Base-by-base conservation (phyloP, 2,888 invertebrate genomes). In the Agrotis puta region DNA sequence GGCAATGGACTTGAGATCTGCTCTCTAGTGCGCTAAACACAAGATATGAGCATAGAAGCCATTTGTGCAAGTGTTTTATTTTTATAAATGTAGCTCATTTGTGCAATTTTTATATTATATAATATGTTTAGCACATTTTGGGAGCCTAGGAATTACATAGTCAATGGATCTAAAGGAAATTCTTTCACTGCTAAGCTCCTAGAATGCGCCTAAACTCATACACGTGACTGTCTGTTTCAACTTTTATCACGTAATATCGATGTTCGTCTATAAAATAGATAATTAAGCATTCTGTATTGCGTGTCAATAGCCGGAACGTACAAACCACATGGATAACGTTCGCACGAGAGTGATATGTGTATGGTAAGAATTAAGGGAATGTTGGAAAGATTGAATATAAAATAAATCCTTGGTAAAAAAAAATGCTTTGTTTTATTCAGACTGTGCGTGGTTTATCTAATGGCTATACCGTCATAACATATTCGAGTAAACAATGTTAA, bases 321-420 rank as follows among this genome's bases (percentile, higher is more conserved):
- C 77, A 85, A 90, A 90, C 90, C 88, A 90, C 88, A 83, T 79
- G 85, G 81, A 79, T 83, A 86, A 86, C 73, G 76, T 81, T 87
- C 83, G 88, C 90, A 90, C 88, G 87, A 86, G 86, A 88, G 91
- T 89, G 89, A 90, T 89, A 88, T 83, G 84, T 88, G 87, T 89
- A 88, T 80, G 86, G 86, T 89, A 88, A 82, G 86, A 85, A 85
- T 82, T 87, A 90, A 89, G 88, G 89, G 87, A 91, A 90, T 91
- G 90, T 91, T 88, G 81, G 87, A 86, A 84, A 88, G 89, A 91
- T 88, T 88, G 87, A 89, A 92, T 84, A 88, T 90, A 92, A 94
- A 86, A 91, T 91, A 92, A 93, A 91, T 87, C 91, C 92, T 93
- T 94, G 92, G 89, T 94, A 93, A 92, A 91, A 91, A 92, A 89